These are phyloP conservation scores for Amorpha juglandis DNA, from an alignment of 2,888 invertebrate species.

Conservation along the genomic window DNA sequence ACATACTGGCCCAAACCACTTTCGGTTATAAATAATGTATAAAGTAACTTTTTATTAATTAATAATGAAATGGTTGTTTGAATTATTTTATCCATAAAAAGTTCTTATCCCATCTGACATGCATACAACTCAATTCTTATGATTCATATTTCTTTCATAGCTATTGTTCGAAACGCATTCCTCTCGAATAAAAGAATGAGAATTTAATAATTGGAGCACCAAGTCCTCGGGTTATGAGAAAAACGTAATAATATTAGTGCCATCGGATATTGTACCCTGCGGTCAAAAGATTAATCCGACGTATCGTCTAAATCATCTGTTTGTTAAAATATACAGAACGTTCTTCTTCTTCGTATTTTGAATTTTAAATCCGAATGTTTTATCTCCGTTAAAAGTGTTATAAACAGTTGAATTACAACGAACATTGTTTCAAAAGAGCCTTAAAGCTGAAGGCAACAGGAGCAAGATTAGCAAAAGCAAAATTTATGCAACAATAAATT, in stretches of 20 bases:
- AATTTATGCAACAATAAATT: constrained; percentile 35
- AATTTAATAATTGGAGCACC: constrained; percentile 78
- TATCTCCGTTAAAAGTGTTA: constrained; percentile 17
- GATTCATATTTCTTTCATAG: constrained; percentile 69
- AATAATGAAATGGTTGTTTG: constrained; percentile 61
- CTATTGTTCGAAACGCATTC: constrained; percentile 67
- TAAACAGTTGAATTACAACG: constrained; percentile 18
- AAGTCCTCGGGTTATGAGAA: constrained; percentile 61
- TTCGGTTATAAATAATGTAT: constrained; percentile 71
- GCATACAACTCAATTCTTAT: constrained; percentile 69
- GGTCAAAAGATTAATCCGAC: constrained; percentile 19
- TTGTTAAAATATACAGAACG: constrained; percentile 13
- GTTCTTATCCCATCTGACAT: constrained; percentile 40
- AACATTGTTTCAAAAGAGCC: constrained; percentile 15
- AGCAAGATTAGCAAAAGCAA: constrained; percentile 29
- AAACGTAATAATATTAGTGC: constrained; percentile 61
- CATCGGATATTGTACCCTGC: not conserved
- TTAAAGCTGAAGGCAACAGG: constrained; percentile 26
- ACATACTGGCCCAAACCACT: constrained; percentile 50
- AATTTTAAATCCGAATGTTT: constrained; percentile 11
- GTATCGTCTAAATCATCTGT: constrained; percentile 14
- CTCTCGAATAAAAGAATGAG: constrained; percentile 57
- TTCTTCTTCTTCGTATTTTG: not conserved
- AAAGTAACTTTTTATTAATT: constrained; percentile 73
- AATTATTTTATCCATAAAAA: constrained; percentile 53